Base-by-base conservation (phyloP, 2,888 invertebrate species). In the Linyphia triangularis region DNA sequence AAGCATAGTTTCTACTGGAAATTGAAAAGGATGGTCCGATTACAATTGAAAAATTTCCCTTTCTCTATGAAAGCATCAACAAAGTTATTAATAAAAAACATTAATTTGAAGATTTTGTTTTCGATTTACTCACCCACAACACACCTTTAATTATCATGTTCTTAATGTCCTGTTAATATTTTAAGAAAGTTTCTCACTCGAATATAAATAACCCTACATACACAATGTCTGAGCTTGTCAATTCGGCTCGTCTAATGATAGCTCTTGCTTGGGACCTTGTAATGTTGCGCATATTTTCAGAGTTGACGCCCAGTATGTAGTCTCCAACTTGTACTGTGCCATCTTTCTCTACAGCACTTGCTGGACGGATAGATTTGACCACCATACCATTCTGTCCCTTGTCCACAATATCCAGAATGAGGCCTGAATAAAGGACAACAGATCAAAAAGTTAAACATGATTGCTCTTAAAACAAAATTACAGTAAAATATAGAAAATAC, bases 181-280 rank as follows among this genome's bases (percentile, higher is more conserved):
- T 33, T 9, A 33, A 33, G 33, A 4, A 33, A 33, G 33, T 9
- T 9, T n/a, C n/a, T 59, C 7, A n/a, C 6, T 10, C 7, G n/a
- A n/a, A 1, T n/a, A 16, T 6, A 59, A 22, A 7, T n/a, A 63
- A 26, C 26, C 1, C 22, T 28, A 77, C 92, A 90, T 91, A 95
- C 95, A 93, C 94, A 91, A 95, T 94, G 91, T 94, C 94, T 57
- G 93, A 93, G 81, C 94, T 94, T 85, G 94, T 93, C 13, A 95
- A 93, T 90, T 94, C 94, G 22, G 94, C 94, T 79, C 95, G 92
- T 75, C 94, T 92, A 61, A 95, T 92, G 81, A 95, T 94, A 69
- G 95, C 94, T 89, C 94, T 91, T 1, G 94, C 94, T 92, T 95
- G 94, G 9, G 94, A 93, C 91, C 94, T 94, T 24, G 94, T 94